phyloP scores from a whole-genome alignment of 1,140 invertebrate genomes.

The Drosophila ambigua region DNA sequence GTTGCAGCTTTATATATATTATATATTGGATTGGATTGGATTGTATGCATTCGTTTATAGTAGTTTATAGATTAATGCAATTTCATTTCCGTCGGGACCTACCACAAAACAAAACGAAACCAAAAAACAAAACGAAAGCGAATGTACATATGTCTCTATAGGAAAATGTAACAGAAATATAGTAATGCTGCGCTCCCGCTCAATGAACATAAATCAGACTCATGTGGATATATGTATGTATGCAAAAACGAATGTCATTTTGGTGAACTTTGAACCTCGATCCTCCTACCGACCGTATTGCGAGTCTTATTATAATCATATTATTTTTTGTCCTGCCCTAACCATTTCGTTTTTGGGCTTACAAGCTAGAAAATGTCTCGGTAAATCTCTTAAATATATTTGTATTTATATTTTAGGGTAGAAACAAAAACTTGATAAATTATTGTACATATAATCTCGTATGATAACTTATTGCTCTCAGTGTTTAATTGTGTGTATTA shows the following conservation, averaged over 20 bases:
- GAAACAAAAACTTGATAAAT: slow-evolving; percentile 54
- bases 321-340: slow-evolving; percentile 30
- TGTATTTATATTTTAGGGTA: slow-evolving; percentile 29
- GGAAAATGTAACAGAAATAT: slow-evolving; percentile 9
- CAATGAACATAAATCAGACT: slow-evolving; percentile 16
- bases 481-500: slow-evolving; percentile 28
- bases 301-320: slow-evolving; percentile 15
- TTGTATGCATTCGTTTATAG: slow-evolving; percentile 58
- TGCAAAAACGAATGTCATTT: slow-evolving; percentile 7
- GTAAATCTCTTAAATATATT: slow-evolving; percentile 40
- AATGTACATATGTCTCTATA: neutral
- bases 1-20: slow-evolving; percentile 58
- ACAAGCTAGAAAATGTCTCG: slow-evolving; percentile 48
- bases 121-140: slow-evolving; percentile 32
- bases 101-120: slow-evolving; percentile 32
- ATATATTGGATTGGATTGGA: slow-evolving; percentile 32
- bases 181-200: slow-evolving; percentile 17
- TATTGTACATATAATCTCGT: slow-evolving; percentile 47
- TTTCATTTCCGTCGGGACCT: slow-evolving; percentile 54
- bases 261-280: slow-evolving; percentile 35
- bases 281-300: slow-evolving; percentile 10
- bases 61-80: slow-evolving; percentile 51
- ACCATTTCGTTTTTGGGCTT: slow-evolving; percentile 39
- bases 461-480: slow-evolving; percentile 59
- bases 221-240: neutral